Percentiles rank a stretch among this genome's conserved stretches.
phyloP scores from a whole-genome alignment of 1,140 invertebrate species.

The Orchesella cincta region DNA sequence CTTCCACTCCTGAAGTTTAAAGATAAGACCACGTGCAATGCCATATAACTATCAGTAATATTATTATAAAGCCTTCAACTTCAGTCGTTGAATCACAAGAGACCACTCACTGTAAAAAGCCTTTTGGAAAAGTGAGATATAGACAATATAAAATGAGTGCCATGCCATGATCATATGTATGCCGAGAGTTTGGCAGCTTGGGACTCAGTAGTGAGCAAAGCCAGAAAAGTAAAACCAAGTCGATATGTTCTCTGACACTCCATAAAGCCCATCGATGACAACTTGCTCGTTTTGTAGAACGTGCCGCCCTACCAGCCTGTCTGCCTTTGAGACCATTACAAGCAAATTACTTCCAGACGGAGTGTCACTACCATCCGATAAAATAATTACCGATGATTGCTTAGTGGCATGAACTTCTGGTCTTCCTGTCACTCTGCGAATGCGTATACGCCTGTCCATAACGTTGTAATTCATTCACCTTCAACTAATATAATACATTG shows the following conservation, averaged over 20 bases:
- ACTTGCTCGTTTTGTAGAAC: not conserved
- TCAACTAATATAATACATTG: not conserved
- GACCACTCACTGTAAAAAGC: not conserved
- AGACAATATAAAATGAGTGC: not conserved
- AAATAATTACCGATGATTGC: conserved; percentile 37
- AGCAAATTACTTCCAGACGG: conserved; percentile 38
- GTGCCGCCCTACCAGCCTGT: not conserved
- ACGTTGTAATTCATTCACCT: not conserved
- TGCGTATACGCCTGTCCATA: not conserved
- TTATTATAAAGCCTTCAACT: conserved; percentile 19
- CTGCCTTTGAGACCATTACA: conserved; percentile 24
- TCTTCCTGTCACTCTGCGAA: not conserved
- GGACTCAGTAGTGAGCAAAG: too few relatives aligned
- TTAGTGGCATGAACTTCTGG: conserved; percentile 11
- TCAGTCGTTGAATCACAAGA: not conserved
- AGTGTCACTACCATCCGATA: conserved; percentile 40
- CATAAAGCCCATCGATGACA: conserved; percentile 22
- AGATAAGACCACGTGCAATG: conserved; percentile 15
- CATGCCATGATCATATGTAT: too few relatives aligned
- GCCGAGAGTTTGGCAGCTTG: too few relatives aligned
- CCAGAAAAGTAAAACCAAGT: conserved; percentile 3
- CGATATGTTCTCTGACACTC: not conserved
- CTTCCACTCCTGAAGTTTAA: not conserved
- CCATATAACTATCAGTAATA: not conserved
- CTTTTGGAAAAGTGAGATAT: not conserved